phyloP scores from a whole-genome alignment of 2,797 vertebrate genomes.

The Ctenochaetus hawaiiensis region DNA sequence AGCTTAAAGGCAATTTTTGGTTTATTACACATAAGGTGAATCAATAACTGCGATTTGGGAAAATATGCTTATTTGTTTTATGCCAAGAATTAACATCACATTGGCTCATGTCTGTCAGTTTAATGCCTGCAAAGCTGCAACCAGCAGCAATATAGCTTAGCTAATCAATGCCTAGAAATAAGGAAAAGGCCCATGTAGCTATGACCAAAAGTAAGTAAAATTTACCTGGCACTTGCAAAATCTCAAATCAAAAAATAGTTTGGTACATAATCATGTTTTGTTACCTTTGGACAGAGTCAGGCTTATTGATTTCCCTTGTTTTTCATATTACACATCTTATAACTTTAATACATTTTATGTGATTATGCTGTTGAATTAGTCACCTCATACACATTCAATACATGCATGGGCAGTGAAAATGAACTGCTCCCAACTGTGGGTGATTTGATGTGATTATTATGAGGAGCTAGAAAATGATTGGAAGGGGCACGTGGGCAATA shows the following conservation, averaged over 20 bases:
- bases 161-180: not conserved
- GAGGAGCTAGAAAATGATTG: slow-evolving; percentile 58
- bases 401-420: slow-evolving; percentile 38
- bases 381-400: slow-evolving; percentile 11
- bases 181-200: not conserved
- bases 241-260: not conserved
- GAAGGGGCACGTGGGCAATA: slow-evolving; percentile 40
- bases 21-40: not conserved
- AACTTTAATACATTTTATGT: not conserved
- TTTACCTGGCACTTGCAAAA: too few species aligned
- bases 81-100: not conserved
- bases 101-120: not conserved
- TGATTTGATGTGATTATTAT: slow-evolving; percentile 70
- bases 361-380: slow-evolving; percentile 9
- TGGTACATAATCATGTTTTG: not conserved
- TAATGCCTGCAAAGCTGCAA: not conserved
- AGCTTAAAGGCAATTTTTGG: not conserved
- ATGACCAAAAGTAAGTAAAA: not conserved
- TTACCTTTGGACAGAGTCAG: not conserved
- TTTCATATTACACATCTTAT: not conserved
- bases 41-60: not conserved
- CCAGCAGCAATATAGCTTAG: not conserved
- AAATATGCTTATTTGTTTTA: not conserved
- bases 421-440: slow-evolving; percentile 40
- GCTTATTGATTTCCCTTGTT: not conserved